Base-by-base conservation (phyloP, 1,140 invertebrate species). In the Teleogryllus occipitalis region DNA sequence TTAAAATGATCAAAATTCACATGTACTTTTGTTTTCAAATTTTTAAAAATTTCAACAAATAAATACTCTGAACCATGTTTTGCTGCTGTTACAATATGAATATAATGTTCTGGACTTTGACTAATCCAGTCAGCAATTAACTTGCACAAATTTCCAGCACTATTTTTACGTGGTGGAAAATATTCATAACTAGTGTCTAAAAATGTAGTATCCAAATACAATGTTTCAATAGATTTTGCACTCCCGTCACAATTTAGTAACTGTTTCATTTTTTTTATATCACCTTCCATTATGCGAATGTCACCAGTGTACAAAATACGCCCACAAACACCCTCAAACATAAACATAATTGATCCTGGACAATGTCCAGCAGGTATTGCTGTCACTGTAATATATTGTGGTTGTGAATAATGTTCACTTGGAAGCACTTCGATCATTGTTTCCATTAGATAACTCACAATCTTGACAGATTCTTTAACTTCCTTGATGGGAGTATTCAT, bases 291-390 rank as follows among this genome's bases (percentile, higher is more conserved):
- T n/a, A 81, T 47, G 18, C 81, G 76, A n/a, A 81, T 81, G 74
- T 81, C 81, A 21, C 81, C 81, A 4, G 80, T 81, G 46, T 81
- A 81, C 27, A 81, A 54, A 8, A 81, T 76, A 5, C 14, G 49
- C 14, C 65, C 77, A 77, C 72, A 46, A 8, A 21, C n/a, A 46
- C 76, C 77, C 74, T 81, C 81, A 78, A 78, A 81, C 39, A 81
- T 27, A 49, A 81, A 81, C 80, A 81, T 81, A 10, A 79, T 75
- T 49, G 78, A 74, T 47, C 80, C 80, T 74, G 79, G 80, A 47
- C 80, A 81, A 74, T 81, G 80, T 8, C 80, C 79, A 72, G 79
- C 49, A 73, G 80, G 78, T 39, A 81, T 76, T 12, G 65, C 12
- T 21, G 80, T 77, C 10, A 81, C 80, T 47, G 75, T 77, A 7